Evolutionary conservation across 2,797 vertebrate species (phyloP).

Genomic region (Pelochelys cantorii): DNA sequence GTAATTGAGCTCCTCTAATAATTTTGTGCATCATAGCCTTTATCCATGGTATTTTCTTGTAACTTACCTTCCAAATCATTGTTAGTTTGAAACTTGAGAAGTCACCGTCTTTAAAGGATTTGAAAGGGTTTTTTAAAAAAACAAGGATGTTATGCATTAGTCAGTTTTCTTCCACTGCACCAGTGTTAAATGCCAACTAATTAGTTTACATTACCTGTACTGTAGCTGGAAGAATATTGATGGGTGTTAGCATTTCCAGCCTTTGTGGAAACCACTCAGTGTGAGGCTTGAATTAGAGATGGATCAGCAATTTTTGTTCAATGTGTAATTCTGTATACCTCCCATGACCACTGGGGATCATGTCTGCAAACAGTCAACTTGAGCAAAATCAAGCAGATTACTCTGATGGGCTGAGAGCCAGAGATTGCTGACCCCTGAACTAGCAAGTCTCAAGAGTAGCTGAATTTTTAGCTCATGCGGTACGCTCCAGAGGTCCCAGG

Average conservation of each 20-base stretch:
- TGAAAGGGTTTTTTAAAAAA: no score
- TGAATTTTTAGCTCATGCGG: background rate
- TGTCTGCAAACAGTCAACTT: no score
- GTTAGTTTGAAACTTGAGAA: background rate
- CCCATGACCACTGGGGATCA: no score
- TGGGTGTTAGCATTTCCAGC: background rate
- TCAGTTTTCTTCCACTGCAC: background rate
- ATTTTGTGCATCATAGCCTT: background rate
- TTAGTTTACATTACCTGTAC: background rate
- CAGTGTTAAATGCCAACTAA: background rate
- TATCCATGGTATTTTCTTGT: background rate
- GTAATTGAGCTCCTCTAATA: background rate
- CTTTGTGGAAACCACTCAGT: background rate
- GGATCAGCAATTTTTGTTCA: constrained; percentile 16
- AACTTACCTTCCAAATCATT: background rate
- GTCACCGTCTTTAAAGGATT: background rate
- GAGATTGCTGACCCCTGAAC: background rate
- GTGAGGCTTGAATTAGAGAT: background rate
- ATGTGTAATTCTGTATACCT: background rate
- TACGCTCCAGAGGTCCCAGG: no score
- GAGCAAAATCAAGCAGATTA: no score
- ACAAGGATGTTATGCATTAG: background rate
- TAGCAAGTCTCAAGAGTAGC: background rate
- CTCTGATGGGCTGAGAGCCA: no score
- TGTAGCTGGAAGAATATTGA: background rate